Evolutionary conservation across 1,140 invertebrate species (phyloP).

Genomic region (Chrysopa pallens): DNA sequence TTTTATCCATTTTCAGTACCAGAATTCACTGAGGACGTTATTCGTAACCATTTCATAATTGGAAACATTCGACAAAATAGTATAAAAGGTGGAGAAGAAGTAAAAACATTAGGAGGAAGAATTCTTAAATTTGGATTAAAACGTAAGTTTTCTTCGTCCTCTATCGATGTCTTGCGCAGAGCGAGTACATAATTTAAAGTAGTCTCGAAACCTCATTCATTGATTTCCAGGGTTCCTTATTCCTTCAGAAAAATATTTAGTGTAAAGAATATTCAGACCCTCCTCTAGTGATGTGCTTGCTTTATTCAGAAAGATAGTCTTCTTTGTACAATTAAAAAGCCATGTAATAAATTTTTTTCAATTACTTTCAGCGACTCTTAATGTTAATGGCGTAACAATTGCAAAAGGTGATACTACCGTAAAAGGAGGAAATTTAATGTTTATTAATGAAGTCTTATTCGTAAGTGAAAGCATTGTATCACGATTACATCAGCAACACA

Average conservation of each 20-base stretch:
- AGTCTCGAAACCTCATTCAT: too few relatives aligned
- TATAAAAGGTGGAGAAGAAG: slow-evolving; percentile 28
- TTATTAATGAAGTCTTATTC: slow-evolving; percentile 38
- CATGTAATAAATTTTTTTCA: not conserved
- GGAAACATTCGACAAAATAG: slow-evolving; percentile 33
- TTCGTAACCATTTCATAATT: slow-evolving; percentile 39
- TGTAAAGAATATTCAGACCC: too few relatives aligned
- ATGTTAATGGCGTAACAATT: slow-evolving; percentile 34
- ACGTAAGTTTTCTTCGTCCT: slow-evolving; percentile 23
- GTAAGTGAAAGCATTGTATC: slow-evolving; percentile 37
- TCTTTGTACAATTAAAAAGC: not conserved
- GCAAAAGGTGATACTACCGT: slow-evolving; percentile 36
- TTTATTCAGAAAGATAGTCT: not conserved
- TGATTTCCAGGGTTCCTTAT: too few relatives aligned
- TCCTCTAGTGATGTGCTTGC: too few relatives aligned
- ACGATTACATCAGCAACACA: slow-evolving; percentile 34
- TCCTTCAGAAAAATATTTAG: too few relatives aligned
- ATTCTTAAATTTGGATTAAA: slow-evolving; percentile 31
- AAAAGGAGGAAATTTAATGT: slow-evolving; percentile 36
- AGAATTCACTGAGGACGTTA: slow-evolving; percentile 38
- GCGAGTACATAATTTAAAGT: too few relatives aligned
- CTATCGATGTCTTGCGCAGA: too few relatives aligned
- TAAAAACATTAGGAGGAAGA: slow-evolving; percentile 33
- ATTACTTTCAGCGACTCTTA: slow-evolving; percentile 22
- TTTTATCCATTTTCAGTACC: slow-evolving; percentile 47